phyloP scores from a whole-genome alignment of 1,140 invertebrate species.

The Drosophila jambulina region DNA sequence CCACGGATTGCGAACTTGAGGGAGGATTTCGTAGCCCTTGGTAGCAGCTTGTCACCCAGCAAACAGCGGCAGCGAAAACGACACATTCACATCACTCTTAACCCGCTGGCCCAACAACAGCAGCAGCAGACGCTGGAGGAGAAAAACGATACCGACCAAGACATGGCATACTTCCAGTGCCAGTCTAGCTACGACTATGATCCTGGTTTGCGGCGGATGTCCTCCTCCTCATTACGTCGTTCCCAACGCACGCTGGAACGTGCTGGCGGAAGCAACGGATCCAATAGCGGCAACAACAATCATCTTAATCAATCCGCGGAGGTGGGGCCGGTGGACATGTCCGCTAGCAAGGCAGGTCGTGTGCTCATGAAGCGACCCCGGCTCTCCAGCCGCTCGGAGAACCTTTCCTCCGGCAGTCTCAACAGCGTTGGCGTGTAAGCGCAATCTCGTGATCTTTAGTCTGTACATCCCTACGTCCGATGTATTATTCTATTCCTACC shows the following conservation, averaged over 20 bases:
- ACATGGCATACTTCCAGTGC: constrained; percentile 62
- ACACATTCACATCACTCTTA: constrained; percentile 89
- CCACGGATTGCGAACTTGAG: constrained; percentile 66
- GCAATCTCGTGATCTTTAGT: constrained; percentile 77
- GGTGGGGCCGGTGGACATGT: constrained; percentile 16
- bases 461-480: constrained; percentile 47
- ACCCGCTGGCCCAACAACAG: constrained; percentile 87
- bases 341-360: constrained; percentile 52
- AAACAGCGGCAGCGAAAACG: constrained; percentile 74
- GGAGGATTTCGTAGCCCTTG: constrained; percentile 80
- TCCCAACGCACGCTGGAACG: constrained; percentile 74
- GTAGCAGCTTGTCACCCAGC: constrained; percentile 57
- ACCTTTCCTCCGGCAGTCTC: constrained; percentile 76
- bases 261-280: constrained; percentile 51
- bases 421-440: constrained; percentile 77
- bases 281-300: constrained; percentile 64
- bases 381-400: constrained; percentile 74
- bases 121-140: constrained; percentile 54
- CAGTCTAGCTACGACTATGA: constrained; percentile 58
- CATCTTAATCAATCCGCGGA: constrained; percentile 77
- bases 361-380: constrained; percentile 70
- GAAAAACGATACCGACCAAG: constrained; percentile 59
- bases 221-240: constrained; percentile 60
- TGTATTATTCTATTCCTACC: constrained; percentile 52
- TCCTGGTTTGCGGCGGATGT: constrained; percentile 50